phyloP scores from a whole-genome alignment of 2,888 invertebrate genomes.

The Folsomia manolachei region DNA sequence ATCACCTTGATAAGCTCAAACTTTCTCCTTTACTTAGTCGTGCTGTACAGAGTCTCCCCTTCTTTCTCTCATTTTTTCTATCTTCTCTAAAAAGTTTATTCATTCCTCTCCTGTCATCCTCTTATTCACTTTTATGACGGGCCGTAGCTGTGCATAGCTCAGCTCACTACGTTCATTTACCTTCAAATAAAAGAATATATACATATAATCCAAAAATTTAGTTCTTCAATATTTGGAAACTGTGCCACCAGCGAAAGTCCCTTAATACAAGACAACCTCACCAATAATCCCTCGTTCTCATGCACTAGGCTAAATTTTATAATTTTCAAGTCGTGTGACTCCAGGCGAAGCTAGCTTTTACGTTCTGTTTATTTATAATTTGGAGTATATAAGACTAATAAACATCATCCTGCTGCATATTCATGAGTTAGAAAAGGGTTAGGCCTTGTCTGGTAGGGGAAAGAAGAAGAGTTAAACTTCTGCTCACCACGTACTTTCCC shows the following conservation, averaged over 20 bases:
- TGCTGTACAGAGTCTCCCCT: no score
- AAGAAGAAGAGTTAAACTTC: not conserved
- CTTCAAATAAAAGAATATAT: no score
- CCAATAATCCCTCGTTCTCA: no score
- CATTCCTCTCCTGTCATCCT: constrained; percentile 36
- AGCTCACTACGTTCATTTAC: constrained; percentile 10
- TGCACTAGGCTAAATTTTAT: no score
- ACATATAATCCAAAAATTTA: not conserved
- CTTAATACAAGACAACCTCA: no score
- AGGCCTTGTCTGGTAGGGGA: no score
- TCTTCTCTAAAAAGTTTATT: constrained; percentile 32
- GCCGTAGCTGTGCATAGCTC: no score
- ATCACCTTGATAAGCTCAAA: constrained; percentile 35
- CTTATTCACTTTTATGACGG: constrained; percentile 31
- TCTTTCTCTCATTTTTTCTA: no score
- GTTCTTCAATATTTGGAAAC: not conserved
- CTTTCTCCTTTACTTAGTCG: no score
- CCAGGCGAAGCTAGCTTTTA: no score
- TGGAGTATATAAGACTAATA: not conserved
- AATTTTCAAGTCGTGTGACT: no score
- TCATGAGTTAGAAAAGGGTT: not conserved
- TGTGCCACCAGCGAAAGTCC: not conserved
- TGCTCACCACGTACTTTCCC: no score
- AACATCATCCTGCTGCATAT: not conserved
- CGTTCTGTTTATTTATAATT: not conserved